These are phyloP conservation scores for Lynx canadensis DNA, from an alignment of 2,113 vertebrate species.

Conservation along the genomic window DNA sequence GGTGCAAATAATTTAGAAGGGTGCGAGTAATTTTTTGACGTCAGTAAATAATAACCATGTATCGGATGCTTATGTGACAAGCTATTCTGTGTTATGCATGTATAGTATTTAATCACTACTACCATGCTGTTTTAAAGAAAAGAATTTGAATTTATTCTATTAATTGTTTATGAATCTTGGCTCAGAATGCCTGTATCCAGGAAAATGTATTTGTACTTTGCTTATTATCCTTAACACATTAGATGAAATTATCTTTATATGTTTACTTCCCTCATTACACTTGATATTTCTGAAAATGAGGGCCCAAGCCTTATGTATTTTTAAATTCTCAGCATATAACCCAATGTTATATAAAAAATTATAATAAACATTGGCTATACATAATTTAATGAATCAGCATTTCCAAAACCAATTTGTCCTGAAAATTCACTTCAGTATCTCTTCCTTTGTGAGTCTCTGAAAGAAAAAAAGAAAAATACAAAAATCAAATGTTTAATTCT, in stretches of 20 bases:
- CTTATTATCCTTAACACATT: neutral
- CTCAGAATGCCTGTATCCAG: constrained; percentile 38
- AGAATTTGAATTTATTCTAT: neutral
- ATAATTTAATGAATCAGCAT: constrained; percentile 30
- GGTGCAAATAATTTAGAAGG: neutral
- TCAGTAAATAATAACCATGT: constrained; percentile 23
- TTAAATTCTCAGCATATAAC: neutral
- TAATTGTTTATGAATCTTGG: neutral
- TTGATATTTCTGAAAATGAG: constrained; percentile 49
- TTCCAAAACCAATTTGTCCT: neutral
- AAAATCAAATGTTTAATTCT: neutral
- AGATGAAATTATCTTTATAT: neutral
- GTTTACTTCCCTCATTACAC: neutral
- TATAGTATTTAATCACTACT: neutral
- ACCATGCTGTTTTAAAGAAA: neutral
- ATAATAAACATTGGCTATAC: neutral
- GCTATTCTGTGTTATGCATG: neutral
- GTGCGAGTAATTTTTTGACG: neutral
- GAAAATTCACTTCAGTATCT: neutral
- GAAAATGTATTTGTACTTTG: neutral
- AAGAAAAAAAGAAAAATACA: neutral
- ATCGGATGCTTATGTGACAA: neutral
- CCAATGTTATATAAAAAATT: neutral
- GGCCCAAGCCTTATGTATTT: neutral
- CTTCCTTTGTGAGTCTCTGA: neutral